Evolutionary conservation across 2,888 invertebrate genomes (phyloP).

Genomic region (Tenthredo notha): DNA sequence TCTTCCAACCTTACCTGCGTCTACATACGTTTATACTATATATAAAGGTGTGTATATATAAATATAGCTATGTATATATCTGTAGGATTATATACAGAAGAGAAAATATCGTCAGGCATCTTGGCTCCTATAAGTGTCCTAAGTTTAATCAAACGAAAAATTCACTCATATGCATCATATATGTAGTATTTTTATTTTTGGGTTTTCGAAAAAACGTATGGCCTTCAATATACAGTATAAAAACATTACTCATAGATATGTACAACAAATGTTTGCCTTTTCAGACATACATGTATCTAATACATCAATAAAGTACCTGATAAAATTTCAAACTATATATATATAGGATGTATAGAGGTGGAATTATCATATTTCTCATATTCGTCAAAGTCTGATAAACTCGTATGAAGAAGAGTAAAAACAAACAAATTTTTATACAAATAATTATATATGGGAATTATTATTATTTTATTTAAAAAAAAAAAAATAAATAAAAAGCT

Average conservation of each 20-base stretch:
- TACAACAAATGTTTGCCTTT: background rate
- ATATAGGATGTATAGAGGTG: background rate
- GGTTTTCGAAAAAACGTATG: background rate
- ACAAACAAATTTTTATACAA: no score
- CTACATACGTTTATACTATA: background rate
- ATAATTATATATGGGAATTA: no score
- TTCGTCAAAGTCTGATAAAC: background rate
- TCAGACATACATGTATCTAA: background rate
- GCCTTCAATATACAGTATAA: background rate
- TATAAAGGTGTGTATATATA: background rate
- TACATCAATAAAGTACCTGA: background rate
- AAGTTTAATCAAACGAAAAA: background rate
- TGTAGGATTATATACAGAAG: background rate
- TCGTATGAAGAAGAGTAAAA: background rate
- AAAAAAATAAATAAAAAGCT: background rate
- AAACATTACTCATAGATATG: background rate
- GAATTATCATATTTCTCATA: background rate
- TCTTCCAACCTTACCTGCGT: background rate
- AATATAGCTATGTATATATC: background rate
- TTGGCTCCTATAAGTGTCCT: conserved; percentile 1
- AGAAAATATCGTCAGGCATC: background rate
- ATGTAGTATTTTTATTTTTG: background rate
- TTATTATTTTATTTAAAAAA: no score
- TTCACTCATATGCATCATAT: background rate
- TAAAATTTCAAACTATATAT: background rate